A percentile compares a stretch with the other conserved stretches of the same genome.
phyloP scores from a whole-genome alignment of 2,113 vertebrate species.

The Leuciscus idus region DNA sequence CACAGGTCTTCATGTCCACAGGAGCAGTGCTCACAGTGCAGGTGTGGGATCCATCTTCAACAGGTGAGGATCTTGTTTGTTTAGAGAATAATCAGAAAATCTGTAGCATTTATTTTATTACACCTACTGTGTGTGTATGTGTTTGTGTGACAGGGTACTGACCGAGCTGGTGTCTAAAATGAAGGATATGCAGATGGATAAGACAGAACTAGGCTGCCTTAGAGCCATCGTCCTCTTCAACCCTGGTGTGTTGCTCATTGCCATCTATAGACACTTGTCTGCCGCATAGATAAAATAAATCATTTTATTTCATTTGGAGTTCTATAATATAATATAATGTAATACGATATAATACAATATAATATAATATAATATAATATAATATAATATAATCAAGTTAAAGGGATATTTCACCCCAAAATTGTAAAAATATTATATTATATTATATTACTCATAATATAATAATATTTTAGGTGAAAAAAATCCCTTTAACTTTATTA shows the following conservation, averaged over 20 bases:
- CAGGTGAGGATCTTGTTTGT: conserved; percentile 72
- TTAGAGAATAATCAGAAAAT: neutral
- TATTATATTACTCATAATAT: no score
- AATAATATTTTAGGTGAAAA: no score
- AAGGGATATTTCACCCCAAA: neutral
- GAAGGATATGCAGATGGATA: conserved; percentile 99
- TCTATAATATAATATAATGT: neutral
- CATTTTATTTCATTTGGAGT: neutral
- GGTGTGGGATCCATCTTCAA: conserved; percentile 97
- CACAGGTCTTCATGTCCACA: conserved; percentile 91
- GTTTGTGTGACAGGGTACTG: conserved; percentile 80
- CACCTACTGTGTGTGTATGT: neutral
- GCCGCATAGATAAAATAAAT: neutral
- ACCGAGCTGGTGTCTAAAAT: conserved; percentile 97
- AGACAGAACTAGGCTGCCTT: conserved; percentile 92
- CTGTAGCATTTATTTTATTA: neutral
- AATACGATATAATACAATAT: neutral
- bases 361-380: neutral
- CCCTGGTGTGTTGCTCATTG: conserved; percentile 78
- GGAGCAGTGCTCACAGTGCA: conserved; percentile 93
- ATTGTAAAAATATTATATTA: no score
- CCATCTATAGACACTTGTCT: neutral
- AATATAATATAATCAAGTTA: no score
- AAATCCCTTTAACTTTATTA: no score
- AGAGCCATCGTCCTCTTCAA: conserved; percentile 95